phyloP scores from a whole-genome alignment of 2,113 vertebrate species.

The Istiophorus platypterus region DNA sequence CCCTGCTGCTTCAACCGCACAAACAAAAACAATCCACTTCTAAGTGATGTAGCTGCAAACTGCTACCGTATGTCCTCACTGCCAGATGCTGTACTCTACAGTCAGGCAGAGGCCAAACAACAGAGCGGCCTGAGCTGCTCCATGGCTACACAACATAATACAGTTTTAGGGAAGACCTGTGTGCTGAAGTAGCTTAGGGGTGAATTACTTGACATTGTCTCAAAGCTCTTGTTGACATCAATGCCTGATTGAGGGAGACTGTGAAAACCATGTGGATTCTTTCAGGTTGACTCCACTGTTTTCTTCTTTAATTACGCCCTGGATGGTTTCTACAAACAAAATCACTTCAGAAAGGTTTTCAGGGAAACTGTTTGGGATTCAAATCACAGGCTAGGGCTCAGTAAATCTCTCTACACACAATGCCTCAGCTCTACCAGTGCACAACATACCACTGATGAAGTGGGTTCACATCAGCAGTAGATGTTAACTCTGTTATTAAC shows the following conservation, averaged over 20 bases:
- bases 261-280: neutral
- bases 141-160: constrained; percentile 30
- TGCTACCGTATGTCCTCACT: constrained; percentile 49
- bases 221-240: constrained; percentile 36
- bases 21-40: constrained; percentile 58
- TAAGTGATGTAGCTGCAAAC: constrained; percentile 36
- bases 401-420: neutral
- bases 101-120: neutral
- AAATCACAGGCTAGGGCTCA: constrained; percentile 17
- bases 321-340: constrained; percentile 15
- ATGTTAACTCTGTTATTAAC: neutral
- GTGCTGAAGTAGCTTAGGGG: constrained; percentile 18
- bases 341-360: neutral
- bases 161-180: constrained; percentile 10
- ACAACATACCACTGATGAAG: neutral
- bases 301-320: neutral
- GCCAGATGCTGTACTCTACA: constrained; percentile 14
- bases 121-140: constrained; percentile 3
- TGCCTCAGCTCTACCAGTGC: neutral
- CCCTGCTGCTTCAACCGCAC: constrained; percentile 52
- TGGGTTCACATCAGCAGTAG: neutral
- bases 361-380: constrained; percentile 24
- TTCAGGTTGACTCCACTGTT: neutral
- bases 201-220: constrained; percentile 52
- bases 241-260: constrained; percentile 12